Conservation (phyloP, 2,888 invertebrate genomes). For the Morpho helenor region DNA sequence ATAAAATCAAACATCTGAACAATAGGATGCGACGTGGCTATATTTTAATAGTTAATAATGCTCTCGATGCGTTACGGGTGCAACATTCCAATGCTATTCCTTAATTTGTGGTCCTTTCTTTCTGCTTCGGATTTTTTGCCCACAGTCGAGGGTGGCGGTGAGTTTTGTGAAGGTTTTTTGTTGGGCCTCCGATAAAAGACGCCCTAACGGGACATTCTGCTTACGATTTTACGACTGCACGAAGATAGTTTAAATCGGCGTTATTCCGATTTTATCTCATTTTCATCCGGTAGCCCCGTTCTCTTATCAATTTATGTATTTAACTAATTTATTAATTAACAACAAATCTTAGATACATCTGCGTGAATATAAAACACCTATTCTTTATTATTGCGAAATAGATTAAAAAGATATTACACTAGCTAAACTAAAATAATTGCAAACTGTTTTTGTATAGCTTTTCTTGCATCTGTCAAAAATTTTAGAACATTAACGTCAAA, state of each 20-base stretch:
- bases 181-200: conserved; percentile 55
- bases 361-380: too few relatives aligned
- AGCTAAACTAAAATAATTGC: too few relatives aligned
- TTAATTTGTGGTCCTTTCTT: conserved; percentile 74
- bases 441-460: too few relatives aligned
- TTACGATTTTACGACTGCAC: conserved; percentile 23
- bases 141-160: conserved; percentile 55
- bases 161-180: conserved; percentile 61
- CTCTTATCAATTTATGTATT: conserved; percentile 5
- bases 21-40: conserved; percentile 6
- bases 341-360: too few relatives aligned
- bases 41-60: conserved; percentile 15
- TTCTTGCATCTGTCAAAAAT: too few relatives aligned
- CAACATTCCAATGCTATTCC: conserved; percentile 67
- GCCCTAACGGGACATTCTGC: conserved; percentile 62
- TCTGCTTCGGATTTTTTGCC: conserved; percentile 71
- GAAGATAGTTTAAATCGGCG: conserved; percentile 16
- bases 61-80: conserved; percentile 54
- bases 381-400: too few relatives aligned
- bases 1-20: conserved; percentile 1
- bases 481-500: too few relatives aligned
- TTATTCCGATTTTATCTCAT: conserved; percentile 18
- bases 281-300: conserved; percentile 15
- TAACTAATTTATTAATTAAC: too few relatives aligned
- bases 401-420: too few relatives aligned